Evolutionary conservation across 2,888 invertebrate genomes (phyloP).

Genomic region (Dichetophora obliterata): DNA sequence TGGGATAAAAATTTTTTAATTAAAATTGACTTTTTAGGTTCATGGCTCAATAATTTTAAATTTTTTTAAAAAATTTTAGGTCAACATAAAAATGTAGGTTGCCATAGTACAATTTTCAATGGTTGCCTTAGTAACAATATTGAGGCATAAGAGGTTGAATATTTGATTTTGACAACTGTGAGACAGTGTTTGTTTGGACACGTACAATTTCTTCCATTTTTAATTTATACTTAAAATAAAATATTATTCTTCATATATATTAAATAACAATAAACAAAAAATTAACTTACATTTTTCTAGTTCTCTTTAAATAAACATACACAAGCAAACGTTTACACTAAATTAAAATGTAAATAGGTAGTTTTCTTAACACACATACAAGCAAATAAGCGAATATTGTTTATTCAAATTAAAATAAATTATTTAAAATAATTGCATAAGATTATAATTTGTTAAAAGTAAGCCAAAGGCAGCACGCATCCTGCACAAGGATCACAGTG

Average conservation of each 20-base stretch:
- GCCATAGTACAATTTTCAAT: no score
- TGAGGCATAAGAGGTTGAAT: no score
- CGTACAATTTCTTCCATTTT: conserved; percentile 19
- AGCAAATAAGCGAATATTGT: neutral
- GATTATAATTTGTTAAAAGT: conserved; percentile 15
- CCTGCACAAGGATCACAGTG: neutral
- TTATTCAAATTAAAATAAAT: neutral
- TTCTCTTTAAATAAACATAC: neutral
- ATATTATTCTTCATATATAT: neutral
- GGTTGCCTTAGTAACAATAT: no score
- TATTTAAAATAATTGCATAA: neutral
- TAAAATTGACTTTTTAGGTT: no score
- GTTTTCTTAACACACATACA: neutral
- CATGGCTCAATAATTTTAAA: no score
- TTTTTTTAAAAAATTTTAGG: no score
- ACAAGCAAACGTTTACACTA: no score
- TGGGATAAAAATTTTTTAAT: no score
- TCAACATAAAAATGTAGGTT: no score
- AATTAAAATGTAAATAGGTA: conserved; percentile 16
- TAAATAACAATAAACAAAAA: neutral
- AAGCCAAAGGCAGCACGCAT: conserved; percentile 8
- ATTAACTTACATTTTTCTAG: neutral
- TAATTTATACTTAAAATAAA: neutral
- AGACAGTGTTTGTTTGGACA: no score
- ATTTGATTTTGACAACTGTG: no score